Evolutionary conservation across 2,888 invertebrate species (phyloP).

Genomic region (Neocrepidodera transversa): DNA sequence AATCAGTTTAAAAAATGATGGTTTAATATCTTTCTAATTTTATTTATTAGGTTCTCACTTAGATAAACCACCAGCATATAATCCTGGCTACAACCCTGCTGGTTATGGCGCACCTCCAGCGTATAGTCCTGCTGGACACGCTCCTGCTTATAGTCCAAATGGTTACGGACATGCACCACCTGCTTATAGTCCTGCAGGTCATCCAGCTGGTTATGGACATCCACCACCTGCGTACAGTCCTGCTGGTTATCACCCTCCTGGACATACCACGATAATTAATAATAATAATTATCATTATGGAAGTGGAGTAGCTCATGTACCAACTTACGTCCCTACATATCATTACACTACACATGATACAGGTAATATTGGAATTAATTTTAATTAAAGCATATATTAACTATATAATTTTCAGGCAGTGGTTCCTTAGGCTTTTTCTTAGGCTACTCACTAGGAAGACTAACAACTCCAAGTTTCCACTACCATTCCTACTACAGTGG

Average conservation of each 20-base stretch:
- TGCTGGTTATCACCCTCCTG: constrained; percentile 31
- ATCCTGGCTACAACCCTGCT: constrained; percentile 41
- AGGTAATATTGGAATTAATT: constrained; percentile 10
- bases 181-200: constrained; percentile 37
- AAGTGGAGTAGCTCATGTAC: constrained; percentile 35
- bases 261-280: constrained; percentile 46
- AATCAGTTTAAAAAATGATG: background rate
- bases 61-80: constrained; percentile 40
- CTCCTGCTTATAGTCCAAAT: constrained; percentile 34
- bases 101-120: constrained; percentile 44
- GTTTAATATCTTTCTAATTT: background rate
- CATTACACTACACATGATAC: constrained; percentile 46
- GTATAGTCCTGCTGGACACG: constrained; percentile 34
- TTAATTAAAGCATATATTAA: too few relatives aligned
- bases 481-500: constrained; percentile 41
- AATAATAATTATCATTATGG: constrained; percentile 47
- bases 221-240: constrained; percentile 29
- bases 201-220: constrained; percentile 28
- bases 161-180: constrained; percentile 44
- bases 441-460: constrained; percentile 49
- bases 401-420: constrained; percentile 47
- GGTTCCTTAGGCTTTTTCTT: constrained; percentile 51
- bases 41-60: constrained; percentile 22
- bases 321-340: constrained; percentile 42
- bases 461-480: constrained; percentile 51